phyloP scores from a whole-genome alignment of 2,888 invertebrate species.

The Epiblema foenella region DNA sequence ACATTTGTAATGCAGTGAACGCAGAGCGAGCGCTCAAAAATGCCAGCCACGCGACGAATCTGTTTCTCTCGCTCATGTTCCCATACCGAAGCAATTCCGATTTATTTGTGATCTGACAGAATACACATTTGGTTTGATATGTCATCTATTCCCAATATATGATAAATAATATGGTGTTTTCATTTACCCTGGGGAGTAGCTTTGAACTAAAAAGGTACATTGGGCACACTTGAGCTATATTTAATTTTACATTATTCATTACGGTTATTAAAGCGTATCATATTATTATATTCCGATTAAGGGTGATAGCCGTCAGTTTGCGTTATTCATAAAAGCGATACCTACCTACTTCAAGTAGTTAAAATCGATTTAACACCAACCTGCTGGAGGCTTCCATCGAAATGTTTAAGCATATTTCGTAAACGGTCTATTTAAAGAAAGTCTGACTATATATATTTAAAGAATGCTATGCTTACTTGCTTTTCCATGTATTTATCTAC shows the following conservation, averaged over 20 bases:
- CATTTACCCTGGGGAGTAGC: not conserved
- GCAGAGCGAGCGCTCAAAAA: conserved; percentile 62
- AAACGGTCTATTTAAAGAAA: too few relatives aligned
- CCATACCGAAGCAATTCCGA: conserved; percentile 63
- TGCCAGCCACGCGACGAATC: conserved; percentile 72
- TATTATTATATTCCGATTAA: not conserved
- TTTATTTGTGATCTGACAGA: conserved; percentile 63
- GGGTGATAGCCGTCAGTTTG: not conserved
- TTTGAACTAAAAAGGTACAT: not conserved
- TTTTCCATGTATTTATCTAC: too few relatives aligned
- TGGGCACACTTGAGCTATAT: not conserved
- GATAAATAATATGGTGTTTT: not conserved
- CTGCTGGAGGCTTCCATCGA: not conserved
- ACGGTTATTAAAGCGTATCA: not conserved
- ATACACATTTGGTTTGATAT: conserved; percentile 35
- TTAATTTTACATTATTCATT: not conserved
- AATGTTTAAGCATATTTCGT: not conserved
- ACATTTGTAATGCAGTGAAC: conserved; percentile 69
- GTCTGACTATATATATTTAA: too few relatives aligned
- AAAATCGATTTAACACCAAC: not conserved
- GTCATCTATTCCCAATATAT: conserved; percentile 4
- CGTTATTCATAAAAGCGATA: not conserved
- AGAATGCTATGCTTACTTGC: too few relatives aligned
- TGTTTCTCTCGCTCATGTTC: conserved; percentile 64
- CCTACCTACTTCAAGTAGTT: not conserved